Evolutionary conservation across 2,888 invertebrate genomes (phyloP), one percentile per base, ranked within the genome.

Genomic region (Amblyjoppa fuscipennis): DNA sequence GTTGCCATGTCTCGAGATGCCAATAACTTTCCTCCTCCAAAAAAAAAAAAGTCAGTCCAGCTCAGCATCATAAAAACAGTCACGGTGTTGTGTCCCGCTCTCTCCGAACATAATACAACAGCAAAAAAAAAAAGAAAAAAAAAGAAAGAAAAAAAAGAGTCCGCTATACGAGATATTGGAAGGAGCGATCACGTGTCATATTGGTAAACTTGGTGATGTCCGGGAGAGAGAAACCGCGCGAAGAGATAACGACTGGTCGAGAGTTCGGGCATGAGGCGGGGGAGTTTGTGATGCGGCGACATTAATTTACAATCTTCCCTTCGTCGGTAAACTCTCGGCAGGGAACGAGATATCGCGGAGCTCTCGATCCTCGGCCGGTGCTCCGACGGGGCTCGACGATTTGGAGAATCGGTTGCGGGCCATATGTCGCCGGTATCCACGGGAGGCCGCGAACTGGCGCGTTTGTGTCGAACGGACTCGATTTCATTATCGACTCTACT

Each of bases 301-400:
- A 90, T 92, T 92, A 92, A 91, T 92, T 91, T 91, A 91, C 91
- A 92, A 91, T 92, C 83, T 88, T 87, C 77, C 81, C 69, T 81
- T 64, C n/a, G 66, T 51, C 38, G 51, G 68, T 68, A 51, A 73
- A 61, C 61, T 61, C 74, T 73, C 70, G 45, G 70, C 25, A 66
- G 61, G 31, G 34, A 78, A 73, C 79, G 79, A 64, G 75, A 84
- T 81, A 84, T 84, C 77, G 78, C 84, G 53, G 31, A 51, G 13
- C 38, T 38, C 41, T 53, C 51, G 69, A 31, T 64, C 25, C 20
- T 31, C 53, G n/a, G 38, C 31, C 66, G 45, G 76, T 68, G 81
- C 80, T 71, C 75, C 49, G 75, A 20, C 31, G 31, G 20, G 16
- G 28, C 34, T 31, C 41, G 41, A 56, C 34, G 59, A 59, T 13